Conservation (phyloP, 2,888 invertebrate species). For the Athripsodes cinereus region DNA sequence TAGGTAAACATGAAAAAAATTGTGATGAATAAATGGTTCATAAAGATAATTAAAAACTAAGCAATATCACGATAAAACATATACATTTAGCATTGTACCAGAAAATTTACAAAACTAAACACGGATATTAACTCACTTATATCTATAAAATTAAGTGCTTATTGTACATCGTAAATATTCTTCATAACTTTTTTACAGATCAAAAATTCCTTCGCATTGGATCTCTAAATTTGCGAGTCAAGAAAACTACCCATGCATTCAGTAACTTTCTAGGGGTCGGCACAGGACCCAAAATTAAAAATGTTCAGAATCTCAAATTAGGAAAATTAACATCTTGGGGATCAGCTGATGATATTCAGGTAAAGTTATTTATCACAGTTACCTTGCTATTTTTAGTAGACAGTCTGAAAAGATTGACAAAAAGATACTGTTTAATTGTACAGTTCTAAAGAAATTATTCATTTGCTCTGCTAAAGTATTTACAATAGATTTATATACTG, state of each 20-base stretch:
- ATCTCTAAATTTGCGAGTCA: constrained; percentile 85
- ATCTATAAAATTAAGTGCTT: too few species aligned
- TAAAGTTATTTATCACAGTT: constrained; percentile 32
- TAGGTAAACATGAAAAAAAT: too few species aligned
- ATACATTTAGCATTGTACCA: too few species aligned
- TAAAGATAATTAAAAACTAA: too few species aligned
- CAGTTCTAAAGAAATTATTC: too few species aligned
- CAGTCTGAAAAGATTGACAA: background rate
- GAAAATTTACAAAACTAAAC: too few species aligned
- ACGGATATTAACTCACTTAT: too few species aligned
- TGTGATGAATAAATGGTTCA: too few species aligned
- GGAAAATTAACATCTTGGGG: constrained; percentile 71
- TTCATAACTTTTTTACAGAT: constrained; percentile 54
- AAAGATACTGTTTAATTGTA: background rate
- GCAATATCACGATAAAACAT: too few species aligned
- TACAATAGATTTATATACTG: too few species aligned
- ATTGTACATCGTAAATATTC: too few species aligned
- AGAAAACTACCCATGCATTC: constrained; percentile 88
- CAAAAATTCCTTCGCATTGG: constrained; percentile 86
- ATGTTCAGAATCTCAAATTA: constrained; percentile 37
- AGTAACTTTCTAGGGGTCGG: constrained; percentile 85
- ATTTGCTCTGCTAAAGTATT: too few species aligned
- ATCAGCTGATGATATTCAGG: constrained; percentile 80
- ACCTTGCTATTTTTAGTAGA: constrained; percentile 27
- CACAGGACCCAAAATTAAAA: constrained; percentile 42